phyloP scores from a whole-genome alignment of 2,888 invertebrate genomes.

The Sesia apiformis region DNA sequence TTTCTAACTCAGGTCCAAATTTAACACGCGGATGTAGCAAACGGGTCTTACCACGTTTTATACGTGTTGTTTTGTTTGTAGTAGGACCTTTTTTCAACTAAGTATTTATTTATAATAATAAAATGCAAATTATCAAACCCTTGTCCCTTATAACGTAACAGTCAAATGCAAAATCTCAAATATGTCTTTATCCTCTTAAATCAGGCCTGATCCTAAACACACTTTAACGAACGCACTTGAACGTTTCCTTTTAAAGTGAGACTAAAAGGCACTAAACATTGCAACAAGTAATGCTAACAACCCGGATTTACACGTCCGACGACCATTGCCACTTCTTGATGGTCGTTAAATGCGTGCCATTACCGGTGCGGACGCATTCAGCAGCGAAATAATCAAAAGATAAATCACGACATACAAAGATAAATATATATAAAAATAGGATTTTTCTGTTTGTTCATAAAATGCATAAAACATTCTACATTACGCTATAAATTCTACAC shows the following conservation, averaged over 20 bases:
- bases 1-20: too few species aligned
- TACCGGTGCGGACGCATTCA: conserved; percentile 25
- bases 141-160: too few species aligned
- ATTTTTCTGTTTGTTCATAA: background rate
- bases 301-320: conserved; percentile 19
- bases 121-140: too few species aligned
- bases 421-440: background rate
- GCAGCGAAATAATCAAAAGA: conserved; percentile 34
- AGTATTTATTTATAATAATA: too few species aligned
- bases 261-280: conserved; percentile 21
- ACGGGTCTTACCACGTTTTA: too few species aligned
- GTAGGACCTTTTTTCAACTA: too few species aligned
- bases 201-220: background rate
- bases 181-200: background rate
- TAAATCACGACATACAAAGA: conserved; percentile 24
- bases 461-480: too few species aligned
- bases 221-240: conserved; percentile 14
- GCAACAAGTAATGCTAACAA: conserved; percentile 42
- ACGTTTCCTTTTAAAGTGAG: conserved; percentile 26
- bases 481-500: too few species aligned
- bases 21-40: too few species aligned
- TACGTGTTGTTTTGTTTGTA: too few species aligned
- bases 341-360: conserved; percentile 32
- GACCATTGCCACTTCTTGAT: conserved; percentile 31
- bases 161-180: background rate